Evolutionary conservation across 2,797 vertebrate species (phyloP).

Genomic region (Alcedo quadribrachys): DNA sequence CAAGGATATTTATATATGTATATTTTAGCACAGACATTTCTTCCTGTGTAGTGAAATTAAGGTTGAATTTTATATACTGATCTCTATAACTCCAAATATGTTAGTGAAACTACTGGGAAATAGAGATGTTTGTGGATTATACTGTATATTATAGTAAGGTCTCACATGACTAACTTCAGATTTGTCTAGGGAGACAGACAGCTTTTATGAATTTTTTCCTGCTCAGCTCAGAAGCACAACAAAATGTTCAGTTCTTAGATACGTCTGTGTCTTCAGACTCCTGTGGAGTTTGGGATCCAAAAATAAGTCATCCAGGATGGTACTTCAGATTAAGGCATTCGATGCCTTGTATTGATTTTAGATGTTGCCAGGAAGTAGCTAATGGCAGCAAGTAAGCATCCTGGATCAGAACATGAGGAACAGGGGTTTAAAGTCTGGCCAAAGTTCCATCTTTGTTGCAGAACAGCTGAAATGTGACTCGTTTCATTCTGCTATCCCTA

Average conservation of each 20-base stretch:
- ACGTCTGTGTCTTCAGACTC: background rate
- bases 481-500: background rate
- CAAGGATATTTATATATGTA: background rate
- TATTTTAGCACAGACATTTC: background rate
- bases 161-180: background rate
- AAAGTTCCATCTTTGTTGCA: background rate
- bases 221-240: background rate
- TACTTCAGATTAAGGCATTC: background rate
- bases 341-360: background rate
- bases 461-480: background rate
- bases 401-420: background rate
- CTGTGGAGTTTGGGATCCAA: background rate
- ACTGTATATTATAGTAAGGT: background rate
- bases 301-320: background rate
- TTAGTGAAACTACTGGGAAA: background rate
- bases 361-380: background rate
- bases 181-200: background rate
- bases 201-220: background rate
- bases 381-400: background rate
- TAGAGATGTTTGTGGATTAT: background rate
- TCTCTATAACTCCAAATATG: background rate
- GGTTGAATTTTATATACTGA: background rate
- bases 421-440: background rate
- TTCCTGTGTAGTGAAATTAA: background rate
- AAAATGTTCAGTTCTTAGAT: background rate